Conservation (phyloP, 1,140 invertebrate genomes). For the Cotesia glomerata region DNA sequence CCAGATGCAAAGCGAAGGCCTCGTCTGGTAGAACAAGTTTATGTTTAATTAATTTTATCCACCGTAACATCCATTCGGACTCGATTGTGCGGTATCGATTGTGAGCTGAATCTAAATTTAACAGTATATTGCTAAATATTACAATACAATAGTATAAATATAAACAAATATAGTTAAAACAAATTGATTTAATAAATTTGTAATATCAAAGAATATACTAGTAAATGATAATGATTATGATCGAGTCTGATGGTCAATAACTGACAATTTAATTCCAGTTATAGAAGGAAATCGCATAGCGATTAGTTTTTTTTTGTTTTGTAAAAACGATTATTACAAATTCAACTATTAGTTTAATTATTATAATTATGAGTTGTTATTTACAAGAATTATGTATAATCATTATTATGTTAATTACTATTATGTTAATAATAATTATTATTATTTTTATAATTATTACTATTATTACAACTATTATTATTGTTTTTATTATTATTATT, state of each 20-base stretch:
- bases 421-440: constrained; percentile 25
- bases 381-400: constrained; percentile 10
- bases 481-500: constrained; percentile 51
- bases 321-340: not conserved
- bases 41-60: constrained; percentile 55
- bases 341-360: not conserved
- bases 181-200: constrained; percentile 1
- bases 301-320: not conserved
- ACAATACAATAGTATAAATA: not conserved
- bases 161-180: not conserved
- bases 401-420: not conserved
- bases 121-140: constrained; percentile 1
- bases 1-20: constrained; percentile 74
- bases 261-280: not conserved
- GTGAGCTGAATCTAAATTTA: not conserved
- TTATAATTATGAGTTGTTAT: not conserved
- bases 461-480: constrained; percentile 38
- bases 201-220: not conserved
- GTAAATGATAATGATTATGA: not conserved
- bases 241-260: not conserved
- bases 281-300: not conserved
- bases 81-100: constrained; percentile 24
- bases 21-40: constrained; percentile 72
- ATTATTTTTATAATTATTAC: constrained; percentile 32
- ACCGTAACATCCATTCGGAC: constrained; percentile 12